phyloP scores from a whole-genome alignment of 2,113 vertebrate genomes.

The Eulemur macaco region DNA sequence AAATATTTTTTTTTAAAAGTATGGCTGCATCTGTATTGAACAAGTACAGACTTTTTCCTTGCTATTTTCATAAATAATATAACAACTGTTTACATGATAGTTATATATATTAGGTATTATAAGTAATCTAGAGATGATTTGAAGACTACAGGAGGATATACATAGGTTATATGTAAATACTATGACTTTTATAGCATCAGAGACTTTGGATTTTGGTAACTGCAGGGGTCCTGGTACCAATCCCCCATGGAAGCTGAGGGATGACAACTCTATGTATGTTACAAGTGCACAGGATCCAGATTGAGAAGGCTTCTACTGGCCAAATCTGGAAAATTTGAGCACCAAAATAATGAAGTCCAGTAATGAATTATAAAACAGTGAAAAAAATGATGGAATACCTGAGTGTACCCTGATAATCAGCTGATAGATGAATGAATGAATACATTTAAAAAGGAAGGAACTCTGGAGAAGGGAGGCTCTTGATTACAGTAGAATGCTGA shows the following conservation, averaged over 20 bases:
- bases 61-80: neutral
- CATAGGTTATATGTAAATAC: neutral
- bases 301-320: neutral
- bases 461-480: neutral
- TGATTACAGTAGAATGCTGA: neutral
- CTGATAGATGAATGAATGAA: neutral
- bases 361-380: neutral
- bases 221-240: neutral
- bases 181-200: neutral
- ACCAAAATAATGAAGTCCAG: neutral
- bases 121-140: neutral
- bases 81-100: neutral
- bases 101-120: neutral
- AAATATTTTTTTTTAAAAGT: neutral
- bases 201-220: neutral
- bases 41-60: neutral
- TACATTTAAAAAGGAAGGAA: neutral
- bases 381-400: neutral
- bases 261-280: neutral
- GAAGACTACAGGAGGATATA: neutral
- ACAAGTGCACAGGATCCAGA: neutral
- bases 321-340: neutral
- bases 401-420: neutral
- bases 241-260: neutral
- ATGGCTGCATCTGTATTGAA: neutral